Evolutionary conservation across 2,888 invertebrate genomes (phyloP).

Genomic region (Phortica magna): DNA sequence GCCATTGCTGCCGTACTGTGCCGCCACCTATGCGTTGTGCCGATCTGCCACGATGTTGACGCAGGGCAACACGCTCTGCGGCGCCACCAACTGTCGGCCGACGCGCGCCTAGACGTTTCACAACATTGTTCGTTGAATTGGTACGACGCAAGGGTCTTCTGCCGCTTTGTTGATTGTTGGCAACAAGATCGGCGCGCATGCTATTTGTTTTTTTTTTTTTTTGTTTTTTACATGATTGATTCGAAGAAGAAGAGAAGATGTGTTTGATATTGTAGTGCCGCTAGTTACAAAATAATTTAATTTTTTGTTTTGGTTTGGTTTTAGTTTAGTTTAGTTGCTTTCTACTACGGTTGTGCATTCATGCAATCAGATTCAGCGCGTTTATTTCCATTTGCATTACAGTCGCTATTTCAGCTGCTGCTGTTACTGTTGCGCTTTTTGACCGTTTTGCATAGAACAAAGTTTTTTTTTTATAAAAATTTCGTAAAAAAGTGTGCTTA

Average conservation of each 20-base stretch:
- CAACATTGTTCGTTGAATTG: slow-evolving; percentile 53
- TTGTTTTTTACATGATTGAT: background rate
- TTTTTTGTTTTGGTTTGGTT: slow-evolving; percentile 44
- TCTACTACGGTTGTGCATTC: slow-evolving; percentile 15
- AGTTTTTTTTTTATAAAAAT: slow-evolving; percentile 38
- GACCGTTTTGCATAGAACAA: background rate
- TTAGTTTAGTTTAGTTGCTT: slow-evolving; percentile 23
- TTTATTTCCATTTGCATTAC: slow-evolving; percentile 8
- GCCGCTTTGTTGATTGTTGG: slow-evolving; percentile 52
- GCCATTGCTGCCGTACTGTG: slow-evolving; percentile 32
- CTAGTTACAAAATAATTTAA: slow-evolving; percentile 37
- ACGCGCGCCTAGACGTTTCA: slow-evolving; percentile 62
- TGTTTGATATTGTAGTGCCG: slow-evolving; percentile 39
- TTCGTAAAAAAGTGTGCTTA: slow-evolving; percentile 68
- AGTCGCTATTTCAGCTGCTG: background rate
- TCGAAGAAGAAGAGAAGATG: slow-evolving; percentile 60
- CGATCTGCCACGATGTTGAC: slow-evolving; percentile 48
- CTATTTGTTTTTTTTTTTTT: slow-evolving; percentile 59
- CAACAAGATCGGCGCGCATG: slow-evolving; percentile 77
- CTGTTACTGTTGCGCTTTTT: background rate
- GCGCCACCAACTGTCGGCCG: slow-evolving; percentile 66
- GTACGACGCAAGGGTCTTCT: slow-evolving; percentile 64
- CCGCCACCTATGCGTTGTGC: slow-evolving; percentile 37
- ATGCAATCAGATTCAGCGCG: slow-evolving; percentile 23
- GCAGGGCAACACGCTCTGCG: slow-evolving; percentile 66